Evolutionary conservation across 1,140 invertebrate species (phyloP).

Genomic region (Sogatella furcifera): DNA sequence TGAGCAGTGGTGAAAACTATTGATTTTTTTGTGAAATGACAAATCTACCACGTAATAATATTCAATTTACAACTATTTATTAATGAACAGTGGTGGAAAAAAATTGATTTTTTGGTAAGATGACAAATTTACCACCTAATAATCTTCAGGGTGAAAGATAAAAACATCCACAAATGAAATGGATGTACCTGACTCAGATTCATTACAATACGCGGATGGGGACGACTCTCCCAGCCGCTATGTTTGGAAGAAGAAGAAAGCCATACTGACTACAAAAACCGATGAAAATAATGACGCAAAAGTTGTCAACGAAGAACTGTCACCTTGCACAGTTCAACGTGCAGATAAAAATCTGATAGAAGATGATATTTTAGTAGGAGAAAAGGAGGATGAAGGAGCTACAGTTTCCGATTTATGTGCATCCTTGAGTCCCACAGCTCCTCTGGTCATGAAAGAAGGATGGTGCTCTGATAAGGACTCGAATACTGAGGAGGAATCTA

Average conservation of each 20-base stretch:
- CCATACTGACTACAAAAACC: constrained; percentile 1
- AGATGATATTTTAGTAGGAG: neutral
- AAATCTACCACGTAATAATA: too few species aligned
- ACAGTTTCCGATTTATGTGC: neutral
- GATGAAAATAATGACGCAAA: neutral
- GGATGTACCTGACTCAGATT: neutral
- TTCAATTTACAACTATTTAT: too few species aligned
- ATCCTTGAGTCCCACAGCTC: constrained; percentile 9
- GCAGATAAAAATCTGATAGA: neutral
- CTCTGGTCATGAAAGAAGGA: neutral
- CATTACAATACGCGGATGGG: constrained; percentile 1
- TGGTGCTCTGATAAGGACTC: neutral
- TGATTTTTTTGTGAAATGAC: too few species aligned
- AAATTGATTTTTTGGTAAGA: too few species aligned
- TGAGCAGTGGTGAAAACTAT: too few species aligned
- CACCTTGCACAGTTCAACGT: neutral
- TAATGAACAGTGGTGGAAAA: too few species aligned
- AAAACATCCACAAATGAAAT: neutral
- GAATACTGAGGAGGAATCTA: neutral
- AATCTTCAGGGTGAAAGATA: too few species aligned
- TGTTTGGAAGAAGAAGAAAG: constrained; percentile 15
- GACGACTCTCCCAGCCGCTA: neutral
- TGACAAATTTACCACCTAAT: too few species aligned
- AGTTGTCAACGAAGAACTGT: neutral
- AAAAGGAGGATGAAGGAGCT: neutral